Evolutionary conservation across 2,113 vertebrate genomes (phyloP), one percentile per base, ranked within the genome.

Genomic region (Meles meles): DNA sequence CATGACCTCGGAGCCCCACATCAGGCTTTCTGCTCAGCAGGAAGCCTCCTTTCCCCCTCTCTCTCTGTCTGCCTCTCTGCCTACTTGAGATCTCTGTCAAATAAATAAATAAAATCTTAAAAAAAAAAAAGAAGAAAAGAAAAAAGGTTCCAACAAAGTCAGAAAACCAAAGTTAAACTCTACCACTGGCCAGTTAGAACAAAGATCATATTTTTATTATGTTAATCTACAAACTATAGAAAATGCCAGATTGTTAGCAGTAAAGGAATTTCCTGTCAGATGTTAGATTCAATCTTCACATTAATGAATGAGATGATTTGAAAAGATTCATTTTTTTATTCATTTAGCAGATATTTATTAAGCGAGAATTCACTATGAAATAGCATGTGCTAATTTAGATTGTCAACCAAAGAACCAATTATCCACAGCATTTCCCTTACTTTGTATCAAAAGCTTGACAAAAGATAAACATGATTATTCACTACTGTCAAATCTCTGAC

Each of bases 401-500:
- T 97, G 93, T 67, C n/a, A 71, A 71, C 37, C 74, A 89, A 67
- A 95, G 52, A 94, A 94, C 12, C 18, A 57, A 88, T 77, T 85
- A 82, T 86, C 34, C 77, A 63, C 3, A 76, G 49, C 63, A 90
- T 74, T 90, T 93, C n/a, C 63, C 23, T 88, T 29, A 42, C 61
- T 94, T 84, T 76, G 44, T 80, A 89, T 79, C 71, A 93, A 52
- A 96, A 96, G 39, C 67, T 0, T 90, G 52, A 88, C 67, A 91
- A 93, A 63, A 95, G 55, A 83, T 1, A 86, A 76, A 90, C 95
- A 72, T 71, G 88, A 91, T 81, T 95, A 80, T 67, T 94, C 89
- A 55, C 83, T 59, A 57, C 67, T 63, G 82, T 72, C 76, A 86
- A 74, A 72, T 49, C 37, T 69, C 57, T 42, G 59, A 84, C 65